Base-by-base conservation (phyloP, 2,888 invertebrate species). In the Rhagonycha lutea region DNA sequence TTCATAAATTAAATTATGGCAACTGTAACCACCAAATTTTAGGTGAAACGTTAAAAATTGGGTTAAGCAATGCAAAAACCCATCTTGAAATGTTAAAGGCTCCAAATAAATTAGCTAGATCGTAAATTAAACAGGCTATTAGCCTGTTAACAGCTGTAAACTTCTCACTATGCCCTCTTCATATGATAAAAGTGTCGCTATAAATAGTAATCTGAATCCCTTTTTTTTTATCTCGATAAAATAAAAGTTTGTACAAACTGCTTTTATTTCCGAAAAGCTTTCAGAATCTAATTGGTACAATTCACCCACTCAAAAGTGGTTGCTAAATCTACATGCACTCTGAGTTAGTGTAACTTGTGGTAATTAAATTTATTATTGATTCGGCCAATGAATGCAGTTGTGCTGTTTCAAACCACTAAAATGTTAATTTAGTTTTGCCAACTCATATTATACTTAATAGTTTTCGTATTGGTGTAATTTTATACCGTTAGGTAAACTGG, bases 41-140 rank as follows among this genome's bases (percentile, higher is more conserved):
- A n/a, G 47, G 47, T 8, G 1, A n/a, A 47, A 47, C 7, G n/a
- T 8, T 47, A 47, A n/a, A 47, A 47, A 47, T 47, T 47, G n/a
- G 47, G n/a, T 47, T n/a, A n/a, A 47, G 47, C 47, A 47, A 47
- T 47, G n/a, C 47, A 47, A 47, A 47, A 47, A 47, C n/a, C 12
- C n/a, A 8, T 47, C 47, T 47, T n/a, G n/a, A 47, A 47, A n/a
- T n/a, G 47, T 47, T 47, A 67, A 65, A 24, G 24, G n/a, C 14
- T 23, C 60, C 23, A 72, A 68, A 72, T 68, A 61, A 61, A 68
- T 72, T 72, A 72, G 68, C 18, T 24, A 29, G 68, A 61, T 68
- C 72, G 68, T 28, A 72, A 72, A 72, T 68, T 68, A 68, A 72
- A 72, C 61, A 61, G 68, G 29, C 68, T 68, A 72, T 72, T 72